phyloP scores from a whole-genome alignment of 2,888 invertebrate species.

The Leucophenga montana region DNA sequence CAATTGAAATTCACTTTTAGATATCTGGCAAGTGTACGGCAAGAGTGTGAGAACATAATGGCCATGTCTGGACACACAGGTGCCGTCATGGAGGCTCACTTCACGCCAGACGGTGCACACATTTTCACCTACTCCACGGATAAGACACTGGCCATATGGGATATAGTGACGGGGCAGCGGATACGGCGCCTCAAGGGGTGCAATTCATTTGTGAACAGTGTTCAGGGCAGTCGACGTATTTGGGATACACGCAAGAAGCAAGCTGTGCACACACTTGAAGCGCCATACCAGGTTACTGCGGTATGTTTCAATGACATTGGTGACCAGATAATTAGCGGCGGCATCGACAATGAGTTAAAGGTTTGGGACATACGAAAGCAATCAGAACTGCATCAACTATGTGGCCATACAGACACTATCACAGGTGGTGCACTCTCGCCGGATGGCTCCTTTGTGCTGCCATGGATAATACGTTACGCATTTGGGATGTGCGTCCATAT shows the following conservation, averaged over 20 bases:
- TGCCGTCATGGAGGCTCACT: slow-evolving; percentile 93
- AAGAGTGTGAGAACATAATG: slow-evolving; percentile 98
- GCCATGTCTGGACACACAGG: slow-evolving; percentile 96
- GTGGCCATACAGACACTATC: slow-evolving; percentile 96
- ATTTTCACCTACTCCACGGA: slow-evolving; percentile 95
- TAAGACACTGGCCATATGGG: slow-evolving; percentile 96
- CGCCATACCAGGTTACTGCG: slow-evolving; percentile 85
- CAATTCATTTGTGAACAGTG: slow-evolving; percentile 82
- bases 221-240: slow-evolving; percentile 82
- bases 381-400: slow-evolving; percentile 85
- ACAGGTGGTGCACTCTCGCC: slow-evolving; percentile 83
- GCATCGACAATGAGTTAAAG: slow-evolving; percentile 97
- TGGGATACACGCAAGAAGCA: slow-evolving; percentile 95
- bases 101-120: slow-evolving; percentile 87
- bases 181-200: slow-evolving; percentile 93
- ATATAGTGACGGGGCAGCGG: slow-evolving; percentile 88
- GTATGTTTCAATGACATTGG: slow-evolving; percentile 96
- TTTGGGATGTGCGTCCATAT: slow-evolving; percentile 98
- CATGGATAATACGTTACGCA: slow-evolving; percentile 95
- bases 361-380: slow-evolving; percentile 95
- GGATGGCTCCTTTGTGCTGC: slow-evolving; percentile 89
- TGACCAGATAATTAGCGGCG: slow-evolving; percentile 94
- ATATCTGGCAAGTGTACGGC: slow-evolving; percentile 96
- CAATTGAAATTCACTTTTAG: no score
- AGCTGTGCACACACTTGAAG: slow-evolving; percentile 82